Evolutionary conservation across 2,113 vertebrate species (phyloP).

Genomic region (Sminthopsis crassicaudata): DNA sequence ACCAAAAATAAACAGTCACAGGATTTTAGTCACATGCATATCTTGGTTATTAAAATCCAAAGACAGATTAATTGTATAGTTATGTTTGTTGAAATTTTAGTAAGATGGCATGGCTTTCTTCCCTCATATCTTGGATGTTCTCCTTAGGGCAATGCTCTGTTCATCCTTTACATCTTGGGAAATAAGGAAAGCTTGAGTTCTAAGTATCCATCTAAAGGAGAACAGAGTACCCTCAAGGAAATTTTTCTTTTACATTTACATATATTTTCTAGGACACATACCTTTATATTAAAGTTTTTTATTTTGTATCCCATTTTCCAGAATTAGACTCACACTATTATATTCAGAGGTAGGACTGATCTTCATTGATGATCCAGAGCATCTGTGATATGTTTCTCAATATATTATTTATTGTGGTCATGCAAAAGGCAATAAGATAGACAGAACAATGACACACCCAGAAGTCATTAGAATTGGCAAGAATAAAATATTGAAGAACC

Average conservation of each 20-base stretch:
- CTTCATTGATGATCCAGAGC: neutral
- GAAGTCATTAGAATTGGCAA: slow-evolving; percentile 2
- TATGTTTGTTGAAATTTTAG: neutral
- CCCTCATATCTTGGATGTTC: neutral
- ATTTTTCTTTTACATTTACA: fast-evolving
- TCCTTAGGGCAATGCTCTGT: neutral
- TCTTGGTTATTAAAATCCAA: neutral
- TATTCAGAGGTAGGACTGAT: neutral
- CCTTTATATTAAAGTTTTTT: fast-evolving
- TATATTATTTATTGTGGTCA: neutral
- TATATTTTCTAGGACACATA: neutral
- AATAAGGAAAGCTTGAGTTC: neutral
- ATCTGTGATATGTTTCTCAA: neutral
- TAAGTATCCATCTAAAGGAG: neutral
- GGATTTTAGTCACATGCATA: neutral
- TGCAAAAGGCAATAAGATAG: neutral
- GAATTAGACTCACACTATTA: neutral
- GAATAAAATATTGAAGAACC: neutral
- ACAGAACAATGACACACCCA: neutral
- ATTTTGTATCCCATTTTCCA: neutral
- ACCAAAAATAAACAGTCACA: no score
- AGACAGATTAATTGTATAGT: neutral
- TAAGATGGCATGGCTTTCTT: neutral
- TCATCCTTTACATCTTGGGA: no score
- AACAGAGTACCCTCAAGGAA: neutral